These are phyloP conservation scores for Frieseomelitta varia DNA, from an alignment of 1,140 invertebrate species.

Conservation along the genomic window DNA sequence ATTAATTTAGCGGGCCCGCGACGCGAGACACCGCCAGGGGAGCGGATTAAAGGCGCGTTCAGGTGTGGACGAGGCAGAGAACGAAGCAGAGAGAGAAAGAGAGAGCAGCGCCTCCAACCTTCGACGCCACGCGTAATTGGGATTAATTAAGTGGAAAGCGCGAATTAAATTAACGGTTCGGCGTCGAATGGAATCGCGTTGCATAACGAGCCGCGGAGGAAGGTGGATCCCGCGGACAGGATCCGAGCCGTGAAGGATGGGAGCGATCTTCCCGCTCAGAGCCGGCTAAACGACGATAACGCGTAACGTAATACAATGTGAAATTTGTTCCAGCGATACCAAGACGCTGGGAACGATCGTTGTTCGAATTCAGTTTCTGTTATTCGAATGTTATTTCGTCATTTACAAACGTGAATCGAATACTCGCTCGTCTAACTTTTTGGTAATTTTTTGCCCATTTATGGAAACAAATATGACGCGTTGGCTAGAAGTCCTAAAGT, in stretches of 20 bases:
- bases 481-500: no score
- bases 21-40: conserved; percentile 10
- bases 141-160: conserved; percentile 73
- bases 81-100: background rate
- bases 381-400: no score
- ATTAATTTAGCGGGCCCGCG: conserved; percentile 54
- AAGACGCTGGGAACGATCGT: no score
- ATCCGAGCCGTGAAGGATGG: conserved; percentile 39
- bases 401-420: no score
- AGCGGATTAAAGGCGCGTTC: conserved; percentile 54
- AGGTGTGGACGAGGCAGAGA: conserved; percentile 15
- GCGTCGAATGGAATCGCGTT: conserved; percentile 56
- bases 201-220: conserved; percentile 38
- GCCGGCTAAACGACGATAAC: conserved; percentile 43
- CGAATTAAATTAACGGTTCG: conserved; percentile 71
- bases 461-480: no score
- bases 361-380: no score
- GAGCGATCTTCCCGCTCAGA: background rate
- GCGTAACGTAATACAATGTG: background rate
- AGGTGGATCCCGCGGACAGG: conserved; percentile 16
- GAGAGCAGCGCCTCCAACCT: background rate
- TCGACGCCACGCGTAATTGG: conserved; percentile 63
- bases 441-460: no score
- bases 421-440: no score
- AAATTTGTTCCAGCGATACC: conserved; percentile 19